Evolutionary conservation across 1,140 invertebrate genomes (phyloP), one percentile per base, ranked within the genome.

Genomic region (Cydia strobilella): DNA sequence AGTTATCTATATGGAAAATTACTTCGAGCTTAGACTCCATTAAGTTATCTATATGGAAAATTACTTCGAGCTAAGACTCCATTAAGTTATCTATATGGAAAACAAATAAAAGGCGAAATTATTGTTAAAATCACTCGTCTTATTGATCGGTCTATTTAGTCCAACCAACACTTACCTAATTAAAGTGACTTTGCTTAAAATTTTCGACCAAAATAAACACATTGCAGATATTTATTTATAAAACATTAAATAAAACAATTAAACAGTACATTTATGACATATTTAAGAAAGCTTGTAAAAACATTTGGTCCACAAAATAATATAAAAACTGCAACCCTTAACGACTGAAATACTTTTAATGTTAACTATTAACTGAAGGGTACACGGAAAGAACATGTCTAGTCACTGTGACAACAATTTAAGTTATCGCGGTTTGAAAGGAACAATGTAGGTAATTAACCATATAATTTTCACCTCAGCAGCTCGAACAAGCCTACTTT

Each of bases 241-340:
- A 20, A 18, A 54, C 15, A 18, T 54, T 7, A 54, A 54, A 54
- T 54, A 18, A 7, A 48, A 39, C 45, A 15, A 48, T n/a, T 48
- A 48, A 48, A n/a, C 51, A 54, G 51, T 54, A 54, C 51, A 54
- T 18, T 18, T 54, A n/a, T 18, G 51, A 54, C 5, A 20, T 54
- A 20, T 7, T n/a, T 5, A 54, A n/a, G n/a, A 54, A n/a, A 54
- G n/a, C 6, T n/a, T n/a, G 7, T 54, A 54, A 54, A 54, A 54
- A 54, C 51, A 54, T 54, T 54, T 54, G 51, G 51, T 54, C 51
- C 51, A 54, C 51, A 54, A 54, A 54, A 54, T 48, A 54, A 54
- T 54, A 18, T 54, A 54, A 18, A 51, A 54, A 54, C 20, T 54
- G 13, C 45, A 48, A 13, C 45, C 45, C 15, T 48, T 48, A 48